Evolutionary conservation across 1,140 invertebrate species (phyloP).

Genomic region (Maconellicoccus hirsutus): DNA sequence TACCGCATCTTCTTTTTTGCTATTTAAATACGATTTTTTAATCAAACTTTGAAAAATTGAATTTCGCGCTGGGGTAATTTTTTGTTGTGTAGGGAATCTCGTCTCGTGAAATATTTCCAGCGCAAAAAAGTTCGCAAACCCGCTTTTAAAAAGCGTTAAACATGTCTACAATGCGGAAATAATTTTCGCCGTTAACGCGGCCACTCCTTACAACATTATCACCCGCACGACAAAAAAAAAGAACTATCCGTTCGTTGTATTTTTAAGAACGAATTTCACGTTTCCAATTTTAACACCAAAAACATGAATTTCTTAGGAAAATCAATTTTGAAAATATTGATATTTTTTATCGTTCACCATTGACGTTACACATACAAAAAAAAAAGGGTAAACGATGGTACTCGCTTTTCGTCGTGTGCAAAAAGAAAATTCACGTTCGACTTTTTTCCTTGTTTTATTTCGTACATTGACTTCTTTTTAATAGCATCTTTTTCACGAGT

Average conservation of each 20-base stretch:
- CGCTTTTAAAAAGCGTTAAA: background rate
- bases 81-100: no score
- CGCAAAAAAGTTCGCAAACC: background rate
- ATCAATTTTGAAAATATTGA: background rate
- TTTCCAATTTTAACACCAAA: background rate
- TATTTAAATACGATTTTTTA: no score
- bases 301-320: background rate
- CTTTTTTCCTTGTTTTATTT: slow-evolving; percentile 1
- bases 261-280: slow-evolving; percentile 1
- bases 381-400: background rate
- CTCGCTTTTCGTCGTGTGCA: background rate
- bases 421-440: background rate
- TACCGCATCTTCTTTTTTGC: no score
- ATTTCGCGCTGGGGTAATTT: no score
- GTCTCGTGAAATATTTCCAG: no score
- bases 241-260: background rate
- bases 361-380: background rate
- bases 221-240: background rate
- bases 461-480: background rate
- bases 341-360: background rate
- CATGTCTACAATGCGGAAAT: background rate
- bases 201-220: background rate
- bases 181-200: background rate
- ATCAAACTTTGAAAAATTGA: no score
- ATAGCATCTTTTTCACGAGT: background rate